Conservation (phyloP, 2,113 vertebrate genomes). For the Poecilia latipinna region DNA sequence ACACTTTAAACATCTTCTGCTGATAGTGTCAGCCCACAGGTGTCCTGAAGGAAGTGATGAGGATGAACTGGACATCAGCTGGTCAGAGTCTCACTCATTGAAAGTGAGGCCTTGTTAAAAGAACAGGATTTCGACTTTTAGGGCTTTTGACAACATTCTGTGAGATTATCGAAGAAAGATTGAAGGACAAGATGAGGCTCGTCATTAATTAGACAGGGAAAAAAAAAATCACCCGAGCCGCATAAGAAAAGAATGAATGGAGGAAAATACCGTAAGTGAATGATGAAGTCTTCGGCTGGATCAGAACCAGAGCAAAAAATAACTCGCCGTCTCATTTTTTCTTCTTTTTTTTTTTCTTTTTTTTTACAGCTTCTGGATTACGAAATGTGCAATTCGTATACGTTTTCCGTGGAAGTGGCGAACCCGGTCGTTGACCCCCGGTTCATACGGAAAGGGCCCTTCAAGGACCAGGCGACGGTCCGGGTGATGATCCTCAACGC, state of each 20-base stretch:
- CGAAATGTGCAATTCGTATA: slow-evolving; percentile 83
- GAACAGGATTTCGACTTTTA: slow-evolving; percentile 23
- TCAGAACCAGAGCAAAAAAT: slow-evolving; percentile 1
- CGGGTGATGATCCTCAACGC: slow-evolving; percentile 86
- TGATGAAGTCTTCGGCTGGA: slow-evolving; percentile 4
- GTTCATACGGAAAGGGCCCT: slow-evolving; percentile 86
- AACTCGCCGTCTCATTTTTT: too few species aligned
- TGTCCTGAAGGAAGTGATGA: slow-evolving; percentile 27
- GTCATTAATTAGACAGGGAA: slow-evolving; percentile 2
- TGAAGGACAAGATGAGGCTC: slow-evolving; percentile 1
- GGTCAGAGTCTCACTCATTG: slow-evolving; percentile 27
- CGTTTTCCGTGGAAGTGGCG: slow-evolving; percentile 87
- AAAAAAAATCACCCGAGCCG: background rate
- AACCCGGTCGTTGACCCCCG: slow-evolving; percentile 86
- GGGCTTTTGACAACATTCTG: slow-evolving; percentile 17
- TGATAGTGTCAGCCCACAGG: slow-evolving; percentile 30
- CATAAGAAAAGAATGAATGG: slow-evolving; percentile 4
- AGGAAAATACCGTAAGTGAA: background rate
- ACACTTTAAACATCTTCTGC: slow-evolving; percentile 27
- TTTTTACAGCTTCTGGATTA: slow-evolving; percentile 85
- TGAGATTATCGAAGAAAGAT: slow-evolving; percentile 33
- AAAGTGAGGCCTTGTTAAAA: slow-evolving; percentile 29
- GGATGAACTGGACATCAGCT: slow-evolving; percentile 42
- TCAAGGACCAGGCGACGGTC: slow-evolving; percentile 87
- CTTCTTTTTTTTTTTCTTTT: too few species aligned